Percentiles rank a stretch among this genome's conserved stretches.
These are phyloP conservation scores for Pao palembangensis DNA, from an alignment of 2,113 vertebrate genomes.

Conservation along the genomic window DNA sequence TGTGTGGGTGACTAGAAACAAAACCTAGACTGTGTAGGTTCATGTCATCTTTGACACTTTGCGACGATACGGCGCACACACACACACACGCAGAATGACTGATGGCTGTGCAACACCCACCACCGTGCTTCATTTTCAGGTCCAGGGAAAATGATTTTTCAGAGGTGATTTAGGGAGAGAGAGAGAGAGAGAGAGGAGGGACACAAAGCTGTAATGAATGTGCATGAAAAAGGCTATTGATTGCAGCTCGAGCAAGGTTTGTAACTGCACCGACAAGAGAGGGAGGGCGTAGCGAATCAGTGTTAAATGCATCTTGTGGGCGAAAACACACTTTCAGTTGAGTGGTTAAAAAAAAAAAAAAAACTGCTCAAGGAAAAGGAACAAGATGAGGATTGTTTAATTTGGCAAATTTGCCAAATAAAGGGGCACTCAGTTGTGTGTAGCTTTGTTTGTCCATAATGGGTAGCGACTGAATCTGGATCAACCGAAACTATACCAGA, in stretches of 20 bases:
- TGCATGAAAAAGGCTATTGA: constrained; percentile 37
- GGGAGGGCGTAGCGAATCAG: constrained; percentile 18
- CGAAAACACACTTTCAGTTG: constrained; percentile 2
- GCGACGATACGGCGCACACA: constrained; percentile 16
- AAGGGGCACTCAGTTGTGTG: too few relatives aligned
- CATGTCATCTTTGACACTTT: constrained; percentile 38
- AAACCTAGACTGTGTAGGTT: not conserved
- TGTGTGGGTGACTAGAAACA: not conserved
- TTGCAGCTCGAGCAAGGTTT: constrained; percentile 27
- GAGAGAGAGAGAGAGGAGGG: not conserved
- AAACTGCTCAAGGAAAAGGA: not conserved
- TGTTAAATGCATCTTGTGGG: constrained; percentile 25
- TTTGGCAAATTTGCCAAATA: not conserved
- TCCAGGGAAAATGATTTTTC: constrained; percentile 27
- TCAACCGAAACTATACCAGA: too few relatives aligned
- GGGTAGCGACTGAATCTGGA: too few relatives aligned
- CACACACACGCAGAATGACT: constrained; percentile 16
- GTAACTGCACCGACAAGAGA: constrained; percentile 19
- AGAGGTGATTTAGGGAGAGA: constrained; percentile 38
- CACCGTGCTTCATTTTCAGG: constrained; percentile 17
- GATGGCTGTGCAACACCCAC: constrained; percentile 18
- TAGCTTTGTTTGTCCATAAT: too few relatives aligned
- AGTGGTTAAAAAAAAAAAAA: not conserved
- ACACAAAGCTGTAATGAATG: constrained; percentile 16
- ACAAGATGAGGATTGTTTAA: not conserved